These are phyloP conservation scores for Ephialtes manifestator DNA, from an alignment of 2,888 invertebrate genomes.

Conservation along the genomic window DNA sequence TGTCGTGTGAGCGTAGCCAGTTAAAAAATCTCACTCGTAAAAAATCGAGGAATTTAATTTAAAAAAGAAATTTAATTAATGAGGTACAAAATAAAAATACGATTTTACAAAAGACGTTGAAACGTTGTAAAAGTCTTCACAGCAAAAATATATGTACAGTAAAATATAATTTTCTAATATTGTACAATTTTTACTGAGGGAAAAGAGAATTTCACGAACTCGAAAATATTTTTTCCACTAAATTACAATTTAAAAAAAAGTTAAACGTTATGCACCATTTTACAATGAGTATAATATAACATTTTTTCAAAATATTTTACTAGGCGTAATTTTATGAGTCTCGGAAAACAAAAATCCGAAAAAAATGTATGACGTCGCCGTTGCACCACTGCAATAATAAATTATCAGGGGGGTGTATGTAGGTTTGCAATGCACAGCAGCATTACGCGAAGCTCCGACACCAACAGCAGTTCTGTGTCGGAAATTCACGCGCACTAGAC, in stretches of 20 bases:
- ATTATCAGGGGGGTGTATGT: not conserved
- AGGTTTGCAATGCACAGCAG: not conserved
- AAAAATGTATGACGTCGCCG: not conserved
- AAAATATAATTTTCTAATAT: too few relatives aligned
- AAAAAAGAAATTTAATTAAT: too few relatives aligned
- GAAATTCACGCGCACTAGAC: not conserved
- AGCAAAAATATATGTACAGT: too few relatives aligned
- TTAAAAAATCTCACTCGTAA: not conserved
- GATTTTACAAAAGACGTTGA: too few relatives aligned
- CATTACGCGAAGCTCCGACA: not conserved
- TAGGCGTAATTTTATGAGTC: not conserved
- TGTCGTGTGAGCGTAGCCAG: not conserved
- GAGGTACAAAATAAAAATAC: too few relatives aligned
- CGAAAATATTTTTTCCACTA: too few relatives aligned
- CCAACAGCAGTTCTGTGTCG: not conserved
- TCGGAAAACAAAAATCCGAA: not conserved
- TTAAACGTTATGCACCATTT: not conserved
- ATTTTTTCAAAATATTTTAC: not conserved
- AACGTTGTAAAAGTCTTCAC: too few relatives aligned
- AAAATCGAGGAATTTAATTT: not conserved
- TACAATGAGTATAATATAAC: not conserved
- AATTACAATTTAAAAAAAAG: too few relatives aligned
- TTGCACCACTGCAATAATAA: not conserved
- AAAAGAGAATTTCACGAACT: too few relatives aligned
- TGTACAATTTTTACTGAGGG: too few relatives aligned